A percentile compares a stretch with the other conserved stretches of the same genome.
phyloP scores from a whole-genome alignment of 2,113 vertebrate species.

The Aegotheles bennettii region DNA sequence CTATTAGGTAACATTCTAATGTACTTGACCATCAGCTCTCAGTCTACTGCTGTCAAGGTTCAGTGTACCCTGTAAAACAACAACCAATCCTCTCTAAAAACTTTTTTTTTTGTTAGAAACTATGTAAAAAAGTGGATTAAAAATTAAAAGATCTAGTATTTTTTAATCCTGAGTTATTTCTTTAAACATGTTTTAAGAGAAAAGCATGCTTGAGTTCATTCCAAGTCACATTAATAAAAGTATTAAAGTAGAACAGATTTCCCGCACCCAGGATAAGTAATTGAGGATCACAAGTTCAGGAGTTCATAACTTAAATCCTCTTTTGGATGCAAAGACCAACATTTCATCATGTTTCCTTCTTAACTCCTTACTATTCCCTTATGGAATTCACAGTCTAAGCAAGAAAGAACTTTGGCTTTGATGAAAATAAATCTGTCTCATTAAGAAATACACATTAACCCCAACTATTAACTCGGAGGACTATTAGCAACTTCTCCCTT shows the following conservation, averaged over 20 bases:
- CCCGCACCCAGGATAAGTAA: slow-evolving; percentile 41
- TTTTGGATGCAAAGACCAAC: slow-evolving; percentile 42
- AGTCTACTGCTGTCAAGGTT: not conserved
- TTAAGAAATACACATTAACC: slow-evolving; percentile 34
- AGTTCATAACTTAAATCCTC: slow-evolving; percentile 57
- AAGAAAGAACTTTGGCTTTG: slow-evolving; percentile 22
- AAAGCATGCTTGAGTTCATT: slow-evolving; percentile 28
- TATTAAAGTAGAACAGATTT: slow-evolving; percentile 48
- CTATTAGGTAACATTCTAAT: not conserved
- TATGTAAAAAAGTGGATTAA: not conserved
- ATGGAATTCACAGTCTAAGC: slow-evolving; percentile 51
- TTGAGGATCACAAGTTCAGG: slow-evolving; percentile 53
- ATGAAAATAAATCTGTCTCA: slow-evolving; percentile 41
- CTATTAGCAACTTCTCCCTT: not conserved
- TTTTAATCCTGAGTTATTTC: not conserved
- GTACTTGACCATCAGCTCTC: not conserved
- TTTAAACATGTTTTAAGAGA: not conserved
- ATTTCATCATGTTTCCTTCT: slow-evolving; percentile 55
- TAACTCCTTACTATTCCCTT: slow-evolving; percentile 53
- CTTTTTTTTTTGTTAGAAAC: not conserved
- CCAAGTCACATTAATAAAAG: slow-evolving; percentile 53
- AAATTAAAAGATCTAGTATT: slow-evolving; percentile 41
- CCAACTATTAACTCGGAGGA: not conserved
- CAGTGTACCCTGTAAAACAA: not conserved
- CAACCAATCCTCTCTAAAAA: not conserved